Percentiles rank a stretch among this genome's conserved stretches.
Conservation (phyloP, 2,113 vertebrate species). For the Cephalopholis sonnerati region DNA sequence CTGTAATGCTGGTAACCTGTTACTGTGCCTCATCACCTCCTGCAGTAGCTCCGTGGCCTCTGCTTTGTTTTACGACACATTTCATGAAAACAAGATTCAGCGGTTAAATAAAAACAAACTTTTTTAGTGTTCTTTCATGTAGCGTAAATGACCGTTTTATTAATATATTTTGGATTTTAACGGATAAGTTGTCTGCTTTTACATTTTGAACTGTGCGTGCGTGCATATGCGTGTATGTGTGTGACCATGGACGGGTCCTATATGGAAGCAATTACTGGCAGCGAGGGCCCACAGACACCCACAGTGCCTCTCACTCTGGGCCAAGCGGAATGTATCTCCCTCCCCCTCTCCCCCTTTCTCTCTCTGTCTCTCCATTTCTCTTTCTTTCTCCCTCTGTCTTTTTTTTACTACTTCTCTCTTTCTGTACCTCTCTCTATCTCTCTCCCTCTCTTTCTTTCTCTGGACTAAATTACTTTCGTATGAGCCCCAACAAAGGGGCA, state of each 20-base stretch:
- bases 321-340: conserved; percentile 85
- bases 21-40: background rate
- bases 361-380: conserved; percentile 45
- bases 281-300: conserved; percentile 88
- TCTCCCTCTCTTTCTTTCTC: conserved; percentile 53
- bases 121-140: conserved; percentile 30
- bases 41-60: background rate
- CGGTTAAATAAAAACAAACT: conserved; percentile 38
- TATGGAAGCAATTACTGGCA: conserved; percentile 98
- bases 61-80: conserved; percentile 23
- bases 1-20: background rate
- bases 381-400: conserved; percentile 49
- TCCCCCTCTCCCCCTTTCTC: conserved; percentile 49
- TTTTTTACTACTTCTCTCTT: conserved; percentile 59
- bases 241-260: conserved; percentile 83
- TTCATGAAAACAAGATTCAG: conserved; percentile 12
- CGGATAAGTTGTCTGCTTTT: conserved; percentile 47
- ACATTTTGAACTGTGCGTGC: conserved; percentile 31
- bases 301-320: conserved; percentile 87
- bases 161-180: conserved; percentile 22
- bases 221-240: conserved; percentile 30
- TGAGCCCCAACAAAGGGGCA: conserved; percentile 85
- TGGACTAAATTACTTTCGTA: conserved; percentile 87
- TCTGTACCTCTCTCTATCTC: conserved; percentile 52
- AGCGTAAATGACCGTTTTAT: conserved; percentile 13